Percentiles rank a stretch among this genome's conserved stretches.
Conservation (phyloP, 2,888 invertebrate species). For the Drosophila nr. perissopoda region DNA sequence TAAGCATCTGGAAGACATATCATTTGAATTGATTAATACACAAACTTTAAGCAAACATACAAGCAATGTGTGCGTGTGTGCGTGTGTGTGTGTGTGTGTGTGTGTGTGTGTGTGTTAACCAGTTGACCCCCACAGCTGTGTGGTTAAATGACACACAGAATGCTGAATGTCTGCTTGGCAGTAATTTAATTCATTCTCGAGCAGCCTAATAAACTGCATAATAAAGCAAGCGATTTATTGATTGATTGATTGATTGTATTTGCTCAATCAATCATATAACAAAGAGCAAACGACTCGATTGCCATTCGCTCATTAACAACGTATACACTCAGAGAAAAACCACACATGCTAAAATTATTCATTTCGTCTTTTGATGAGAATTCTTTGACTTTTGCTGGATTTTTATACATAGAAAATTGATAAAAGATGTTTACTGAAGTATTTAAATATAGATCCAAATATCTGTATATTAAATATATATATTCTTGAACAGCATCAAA, state of each 20-base stretch:
- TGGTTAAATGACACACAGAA: conserved; percentile 10
- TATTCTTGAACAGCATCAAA: background rate
- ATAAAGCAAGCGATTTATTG: conserved; percentile 35
- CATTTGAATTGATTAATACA: conserved; percentile 58
- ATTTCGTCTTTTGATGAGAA: no score
- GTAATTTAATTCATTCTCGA: conserved; percentile 17
- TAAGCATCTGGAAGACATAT: conserved; percentile 20
- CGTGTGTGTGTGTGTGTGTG: background rate
- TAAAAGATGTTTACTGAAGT: background rate
- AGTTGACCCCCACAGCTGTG: conserved; percentile 22
- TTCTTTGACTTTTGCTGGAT: background rate
- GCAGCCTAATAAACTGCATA: conserved; percentile 41
- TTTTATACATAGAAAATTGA: background rate
- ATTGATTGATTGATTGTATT: conserved; percentile 64
- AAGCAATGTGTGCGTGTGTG: background rate
- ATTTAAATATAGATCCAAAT: fast-evolving
- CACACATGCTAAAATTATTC: background rate
- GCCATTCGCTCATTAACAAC: background rate
- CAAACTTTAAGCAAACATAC: conserved; percentile 41
- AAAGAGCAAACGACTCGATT: background rate
- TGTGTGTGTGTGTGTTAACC: background rate
- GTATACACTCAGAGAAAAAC: background rate
- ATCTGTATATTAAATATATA: background rate
- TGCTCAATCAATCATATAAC: conserved; percentile 52
- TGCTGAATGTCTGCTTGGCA: background rate